These are phyloP conservation scores for Hylaea fasciaria DNA, from an alignment of 2,888 invertebrate species.

Conservation along the genomic window DNA sequence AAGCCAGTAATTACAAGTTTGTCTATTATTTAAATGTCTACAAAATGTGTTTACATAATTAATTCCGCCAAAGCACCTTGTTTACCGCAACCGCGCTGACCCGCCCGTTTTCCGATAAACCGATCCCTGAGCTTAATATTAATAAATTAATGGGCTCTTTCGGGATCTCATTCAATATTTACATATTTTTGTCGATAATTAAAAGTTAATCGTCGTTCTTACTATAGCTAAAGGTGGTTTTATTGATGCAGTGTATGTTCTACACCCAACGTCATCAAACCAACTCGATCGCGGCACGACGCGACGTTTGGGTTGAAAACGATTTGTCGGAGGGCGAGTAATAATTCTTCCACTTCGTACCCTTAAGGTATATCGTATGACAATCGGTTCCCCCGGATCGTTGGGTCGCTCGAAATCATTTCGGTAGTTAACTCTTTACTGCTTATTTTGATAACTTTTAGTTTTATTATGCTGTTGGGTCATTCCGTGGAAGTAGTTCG, in stretches of 20 bases:
- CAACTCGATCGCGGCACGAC: no score
- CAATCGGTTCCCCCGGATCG: neutral
- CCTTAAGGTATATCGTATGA: neutral
- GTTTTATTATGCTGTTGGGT: conserved; percentile 17
- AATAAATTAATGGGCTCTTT: conserved; percentile 4
- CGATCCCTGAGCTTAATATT: neutral
- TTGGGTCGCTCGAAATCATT: neutral
- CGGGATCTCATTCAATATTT: conserved; percentile 13
- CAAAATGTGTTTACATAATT: neutral
- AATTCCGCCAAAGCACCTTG: neutral
- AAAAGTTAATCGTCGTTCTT: conserved; percentile 18
- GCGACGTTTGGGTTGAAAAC: no score
- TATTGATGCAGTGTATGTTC: conserved; percentile 4
- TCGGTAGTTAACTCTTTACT: conserved; percentile 2
- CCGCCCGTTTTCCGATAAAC: neutral
- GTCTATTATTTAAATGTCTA: neutral
- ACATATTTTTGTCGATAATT: conserved; percentile 17
- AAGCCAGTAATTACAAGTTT: neutral
- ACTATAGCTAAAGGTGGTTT: conserved; percentile 1
- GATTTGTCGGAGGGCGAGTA: no score
- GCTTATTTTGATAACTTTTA: conserved; percentile 12
- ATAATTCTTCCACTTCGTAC: neutral
- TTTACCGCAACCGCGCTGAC: neutral
- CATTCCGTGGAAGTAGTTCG: conserved; percentile 11
- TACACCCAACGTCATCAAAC: no score